Evolutionary conservation across 2,113 vertebrate genomes (phyloP).

Genomic region (Brienomyrus brachyistius): DNA sequence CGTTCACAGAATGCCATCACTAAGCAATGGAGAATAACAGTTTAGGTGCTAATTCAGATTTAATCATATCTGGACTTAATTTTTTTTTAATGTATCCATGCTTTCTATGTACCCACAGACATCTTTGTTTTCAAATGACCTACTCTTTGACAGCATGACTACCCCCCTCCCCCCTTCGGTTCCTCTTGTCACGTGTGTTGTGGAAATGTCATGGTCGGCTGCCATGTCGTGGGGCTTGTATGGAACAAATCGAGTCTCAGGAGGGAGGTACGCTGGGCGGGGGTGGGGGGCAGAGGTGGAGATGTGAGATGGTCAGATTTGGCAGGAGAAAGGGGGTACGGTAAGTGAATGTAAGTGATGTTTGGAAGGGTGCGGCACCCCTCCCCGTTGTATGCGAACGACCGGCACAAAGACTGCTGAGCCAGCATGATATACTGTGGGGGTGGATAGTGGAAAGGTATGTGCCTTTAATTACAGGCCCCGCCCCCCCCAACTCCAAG

Average conservation of each 20-base stretch:
- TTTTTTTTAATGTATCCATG: neutral
- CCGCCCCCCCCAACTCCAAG: neutral
- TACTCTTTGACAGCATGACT: neutral
- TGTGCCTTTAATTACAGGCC: constrained; percentile 2
- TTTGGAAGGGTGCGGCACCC: constrained; percentile 9
- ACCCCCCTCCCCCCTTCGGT: neutral
- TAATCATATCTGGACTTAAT: neutral
- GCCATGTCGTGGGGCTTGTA: neutral
- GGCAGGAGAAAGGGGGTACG: neutral
- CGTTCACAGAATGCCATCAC: neutral
- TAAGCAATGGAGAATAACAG: neutral
- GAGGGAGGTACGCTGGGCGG: neutral
- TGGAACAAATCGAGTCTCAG: neutral
- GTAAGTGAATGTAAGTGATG: neutral
- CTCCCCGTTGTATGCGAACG: neutral
- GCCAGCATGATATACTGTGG: neutral
- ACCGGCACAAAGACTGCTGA: neutral
- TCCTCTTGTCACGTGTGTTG: neutral
- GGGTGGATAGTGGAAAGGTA: neutral
- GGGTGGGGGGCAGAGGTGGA: neutral
- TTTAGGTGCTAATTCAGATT: neutral
- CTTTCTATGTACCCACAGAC: neutral
- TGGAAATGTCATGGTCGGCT: neutral
- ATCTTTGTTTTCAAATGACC: neutral
- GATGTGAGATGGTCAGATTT: neutral